Evolutionary conservation across 2,888 invertebrate genomes (phyloP), one percentile per base, ranked within the genome.

Genomic region (Hyposoter dolosus): DNA sequence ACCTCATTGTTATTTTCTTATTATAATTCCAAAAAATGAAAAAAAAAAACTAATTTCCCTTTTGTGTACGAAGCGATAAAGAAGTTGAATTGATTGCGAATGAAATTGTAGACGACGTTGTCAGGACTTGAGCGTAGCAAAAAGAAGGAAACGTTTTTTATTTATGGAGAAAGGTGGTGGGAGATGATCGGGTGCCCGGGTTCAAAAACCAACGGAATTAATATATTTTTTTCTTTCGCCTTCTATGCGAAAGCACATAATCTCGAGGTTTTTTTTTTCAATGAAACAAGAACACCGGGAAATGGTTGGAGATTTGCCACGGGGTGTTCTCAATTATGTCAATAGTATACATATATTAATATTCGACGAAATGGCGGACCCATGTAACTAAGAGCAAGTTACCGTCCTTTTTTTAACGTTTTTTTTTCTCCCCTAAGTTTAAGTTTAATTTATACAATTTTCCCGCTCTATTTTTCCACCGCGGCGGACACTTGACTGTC

Each of bases 1-100:
- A 88, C 88, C 88, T 88, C 88, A 88, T 69, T 81, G 56, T 84
- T 71, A 9, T 72, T 63, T 74, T 72, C 7, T 82, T 71, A 28
- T 75, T 78, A 82, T 80, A 78, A 75, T 78, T 56, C 40, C 12
- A 47, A 75, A 76, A 47, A 50, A 35, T 17, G 66, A 10, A 75
- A 40, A 47, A 60, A n/a, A 60, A 72, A 66, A 19, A n/a, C 35
- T 47, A 17, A 66, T 50, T 47, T 50, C 9, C 5, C 12, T 60
- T 15, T 28, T 12, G 10, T 56, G 3, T 1, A 28, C 56, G 23
- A 28, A 63, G 63, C 45, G 60, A 72, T 12, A 63, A 63, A 71
- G 35, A 72, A 35, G 19, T 56, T 60, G 65, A 28, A 17, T 40
- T 71, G 15, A 50, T 77, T 80, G 72, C 50, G 60, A 82, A 60